phyloP scores from a whole-genome alignment of 2,113 vertebrate species.

The Amazona guildingii region DNA sequence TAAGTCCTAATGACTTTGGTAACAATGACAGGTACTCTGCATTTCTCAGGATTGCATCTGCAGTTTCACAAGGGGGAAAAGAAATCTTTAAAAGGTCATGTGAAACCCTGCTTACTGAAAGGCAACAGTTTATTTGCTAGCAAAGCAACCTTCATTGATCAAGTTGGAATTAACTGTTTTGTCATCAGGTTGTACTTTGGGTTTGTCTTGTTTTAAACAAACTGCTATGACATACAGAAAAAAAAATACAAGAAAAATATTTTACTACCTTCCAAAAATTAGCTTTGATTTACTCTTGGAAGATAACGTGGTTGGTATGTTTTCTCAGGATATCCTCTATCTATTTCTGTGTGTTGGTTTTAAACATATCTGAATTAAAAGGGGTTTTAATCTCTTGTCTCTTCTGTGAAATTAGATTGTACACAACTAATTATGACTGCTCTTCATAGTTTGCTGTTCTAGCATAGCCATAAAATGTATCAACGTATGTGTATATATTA shows the following conservation, averaged over 20 bases:
- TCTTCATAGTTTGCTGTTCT: slow-evolving; percentile 62
- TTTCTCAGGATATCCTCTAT: slow-evolving; percentile 61
- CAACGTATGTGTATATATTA: slow-evolving; percentile 59
- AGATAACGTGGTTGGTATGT: slow-evolving; percentile 30
- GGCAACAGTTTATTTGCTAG: slow-evolving; percentile 14
- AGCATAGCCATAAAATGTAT: slow-evolving; percentile 69
- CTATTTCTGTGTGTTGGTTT: slow-evolving; percentile 56
- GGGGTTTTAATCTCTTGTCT: slow-evolving; percentile 51
- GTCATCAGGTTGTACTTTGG: background rate
- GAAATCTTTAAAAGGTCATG: background rate
- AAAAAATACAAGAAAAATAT: background rate
- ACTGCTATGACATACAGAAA: background rate
- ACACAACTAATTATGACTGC: slow-evolving; percentile 55
- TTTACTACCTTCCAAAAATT: slow-evolving; percentile 14
- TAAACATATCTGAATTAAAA: slow-evolving; percentile 30
- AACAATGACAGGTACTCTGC: background rate
- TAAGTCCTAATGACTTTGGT: background rate
- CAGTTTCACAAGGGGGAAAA: background rate
- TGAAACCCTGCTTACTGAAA: background rate
- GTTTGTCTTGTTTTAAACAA: background rate
- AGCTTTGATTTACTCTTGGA: slow-evolving; percentile 11
- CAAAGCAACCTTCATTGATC: background rate
- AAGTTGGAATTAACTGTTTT: background rate
- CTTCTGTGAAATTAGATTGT: slow-evolving; percentile 68
- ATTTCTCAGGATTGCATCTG: slow-evolving; percentile 21